A percentile compares a stretch with the other conserved stretches of the same genome.
Conservation (phyloP, 2,888 invertebrate species). For the Lamellibrachia satsuma region DNA sequence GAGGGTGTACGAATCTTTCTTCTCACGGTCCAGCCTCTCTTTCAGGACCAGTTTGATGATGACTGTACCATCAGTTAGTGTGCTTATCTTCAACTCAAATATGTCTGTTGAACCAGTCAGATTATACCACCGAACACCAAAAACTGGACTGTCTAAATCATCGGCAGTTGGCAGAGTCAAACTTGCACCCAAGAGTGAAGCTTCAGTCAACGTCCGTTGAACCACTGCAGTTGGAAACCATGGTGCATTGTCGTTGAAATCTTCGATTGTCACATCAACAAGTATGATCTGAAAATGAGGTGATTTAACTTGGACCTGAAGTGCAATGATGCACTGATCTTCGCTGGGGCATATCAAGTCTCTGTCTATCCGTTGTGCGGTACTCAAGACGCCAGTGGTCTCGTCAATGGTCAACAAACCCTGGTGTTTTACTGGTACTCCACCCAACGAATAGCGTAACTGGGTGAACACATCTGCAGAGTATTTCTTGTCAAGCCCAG, state of each 20-base stretch:
- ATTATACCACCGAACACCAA: constrained; percentile 30
- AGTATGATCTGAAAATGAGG: constrained; percentile 6
- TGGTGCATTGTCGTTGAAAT: not conserved
- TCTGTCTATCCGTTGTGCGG: not conserved
- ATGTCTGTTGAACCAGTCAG: constrained; percentile 18
- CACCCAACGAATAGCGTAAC: constrained; percentile 2
- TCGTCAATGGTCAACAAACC: not conserved
- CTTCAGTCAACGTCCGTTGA: not conserved
- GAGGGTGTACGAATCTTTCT: constrained; percentile 31
- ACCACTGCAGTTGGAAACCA: not conserved
- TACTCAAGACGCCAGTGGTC: not conserved
- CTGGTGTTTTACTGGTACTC: not conserved
- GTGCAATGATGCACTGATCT: not conserved
- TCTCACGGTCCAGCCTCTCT: constrained; percentile 38
- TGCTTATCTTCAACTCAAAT: constrained; percentile 23
- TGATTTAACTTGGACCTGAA: not conserved
- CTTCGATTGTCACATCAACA: not conserved
- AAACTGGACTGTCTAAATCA: constrained; percentile 31
- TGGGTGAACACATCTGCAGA: not conserved
- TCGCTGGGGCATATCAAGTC: not conserved
- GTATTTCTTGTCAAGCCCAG: not conserved
- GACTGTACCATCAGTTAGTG: constrained; percentile 30
- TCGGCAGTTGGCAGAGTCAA: constrained; percentile 28
- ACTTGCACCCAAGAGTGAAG: not conserved
- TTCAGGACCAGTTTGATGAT: constrained; percentile 35